Evolutionary conservation across 2,888 invertebrate genomes (phyloP), one percentile per base, ranked within the genome.

Genomic region (Geophilus truncorum): DNA sequence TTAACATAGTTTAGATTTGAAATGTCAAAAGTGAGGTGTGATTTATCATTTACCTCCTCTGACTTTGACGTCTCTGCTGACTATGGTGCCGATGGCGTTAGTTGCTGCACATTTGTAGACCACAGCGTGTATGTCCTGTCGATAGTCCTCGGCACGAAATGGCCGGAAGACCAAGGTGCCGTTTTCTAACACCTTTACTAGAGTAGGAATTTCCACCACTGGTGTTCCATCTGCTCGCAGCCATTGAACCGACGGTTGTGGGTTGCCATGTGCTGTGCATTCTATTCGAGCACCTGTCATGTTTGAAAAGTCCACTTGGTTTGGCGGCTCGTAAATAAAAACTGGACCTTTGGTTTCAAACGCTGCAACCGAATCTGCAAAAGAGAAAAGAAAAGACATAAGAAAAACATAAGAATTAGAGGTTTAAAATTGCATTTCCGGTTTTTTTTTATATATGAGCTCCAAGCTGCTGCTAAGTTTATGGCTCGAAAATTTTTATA

Each of bases 181-280:
- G 9, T 79, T 51, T 32, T 25, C 7, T 80, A 83, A 84, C 85
- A 93, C 94, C 90, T 94, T 94, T 81, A 95, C 88, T 81, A 95
- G 88, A 84, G 94, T 96, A 83, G 95, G 95, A 36, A 96, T 94
- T 86, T 95, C 95, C 82, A 95, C 95, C 82, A 97, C 94, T 82
- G 95, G 94, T 81, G 93, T 93, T 81, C 96, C 96, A 88, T 96
- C 96, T 84, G 93, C 92, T 84, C 94, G 92, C 80, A 96, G 92
- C 97, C 97, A 97, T 86, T 95, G 94, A 84, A 97, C 94, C 87
- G 94, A 94, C 80, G 96, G 95, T 83, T 93, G 91, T 25, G 97
- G 97, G 84, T 93, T 93, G 83, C 96, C 97, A 85, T 94, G 91
- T n/a, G 96, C 95, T 84, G 94, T 93, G 87, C 97, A 97, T 87